These are phyloP conservation scores for Megaceryle torquata DNA, from an alignment of 2,113 vertebrate genomes.

Conservation along the genomic window DNA sequence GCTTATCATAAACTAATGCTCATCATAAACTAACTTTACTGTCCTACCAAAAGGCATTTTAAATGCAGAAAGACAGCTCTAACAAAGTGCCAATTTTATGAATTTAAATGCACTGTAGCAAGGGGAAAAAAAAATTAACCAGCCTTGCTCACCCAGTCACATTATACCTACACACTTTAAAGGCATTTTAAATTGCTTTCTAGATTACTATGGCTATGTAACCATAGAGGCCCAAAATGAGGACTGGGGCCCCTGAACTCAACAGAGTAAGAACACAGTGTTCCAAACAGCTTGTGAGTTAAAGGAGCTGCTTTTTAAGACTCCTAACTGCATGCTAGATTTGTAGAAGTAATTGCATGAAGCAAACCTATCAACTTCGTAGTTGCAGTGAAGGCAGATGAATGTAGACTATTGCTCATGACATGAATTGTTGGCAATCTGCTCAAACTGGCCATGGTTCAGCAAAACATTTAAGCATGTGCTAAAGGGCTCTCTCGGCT, in stretches of 20 bases:
- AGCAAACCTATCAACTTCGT: not conserved
- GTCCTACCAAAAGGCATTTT: not conserved
- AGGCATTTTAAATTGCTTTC: not conserved
- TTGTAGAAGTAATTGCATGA: not conserved
- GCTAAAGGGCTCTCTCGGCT: not conserved
- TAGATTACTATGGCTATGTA: not conserved
- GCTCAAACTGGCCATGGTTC: not conserved
- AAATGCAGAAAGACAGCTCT: not conserved
- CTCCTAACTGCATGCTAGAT: not conserved
- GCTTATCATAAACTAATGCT: not conserved
- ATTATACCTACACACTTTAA: not conserved
- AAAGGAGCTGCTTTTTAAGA: not conserved
- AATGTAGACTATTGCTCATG: not conserved
- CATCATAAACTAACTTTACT: not conserved
- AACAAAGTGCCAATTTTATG: not conserved
- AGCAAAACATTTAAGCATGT: conserved; percentile 14
- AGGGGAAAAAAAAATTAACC: not conserved
- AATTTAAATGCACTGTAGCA: not conserved
- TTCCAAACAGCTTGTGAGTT: not conserved
- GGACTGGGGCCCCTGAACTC: not conserved
- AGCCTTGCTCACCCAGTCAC: not conserved
- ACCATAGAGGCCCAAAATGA: not conserved
- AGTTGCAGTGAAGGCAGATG: not conserved
- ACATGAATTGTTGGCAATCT: not conserved
- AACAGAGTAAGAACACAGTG: not conserved